These are phyloP conservation scores for Larimichthys crocea DNA, from an alignment of 2,113 vertebrate species.

Conservation along the genomic window DNA sequence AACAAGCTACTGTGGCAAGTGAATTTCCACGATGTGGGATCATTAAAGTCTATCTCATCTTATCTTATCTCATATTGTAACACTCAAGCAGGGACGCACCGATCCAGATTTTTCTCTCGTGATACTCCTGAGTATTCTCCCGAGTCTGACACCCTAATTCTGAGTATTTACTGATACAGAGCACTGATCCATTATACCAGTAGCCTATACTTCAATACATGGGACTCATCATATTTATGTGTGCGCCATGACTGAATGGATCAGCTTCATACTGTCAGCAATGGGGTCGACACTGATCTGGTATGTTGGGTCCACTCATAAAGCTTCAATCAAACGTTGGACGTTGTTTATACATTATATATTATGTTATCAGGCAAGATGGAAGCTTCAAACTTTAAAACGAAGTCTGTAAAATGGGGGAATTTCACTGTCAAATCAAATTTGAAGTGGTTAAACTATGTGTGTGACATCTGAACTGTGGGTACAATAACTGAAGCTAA, in stretches of 20 bases:
- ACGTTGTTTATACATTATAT: neutral
- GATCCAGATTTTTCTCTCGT: neutral
- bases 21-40: no score
- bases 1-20: no score
- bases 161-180: neutral
- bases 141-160: neutral
- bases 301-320: neutral
- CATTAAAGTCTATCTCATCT: no score
- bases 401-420: neutral
- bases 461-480: conserved; percentile 32
- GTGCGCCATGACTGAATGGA: neutral
- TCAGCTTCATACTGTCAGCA: neutral
- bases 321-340: neutral
- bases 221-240: neutral
- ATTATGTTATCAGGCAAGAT: neutral
- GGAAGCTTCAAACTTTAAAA: neutral
- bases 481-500: conserved; percentile 36
- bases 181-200: neutral
- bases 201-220: neutral
- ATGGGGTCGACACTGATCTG: accelerated
- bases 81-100: neutral
- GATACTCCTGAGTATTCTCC: no score
- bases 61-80: neutral
- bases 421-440: conserved; percentile 1
- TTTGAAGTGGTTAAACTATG: neutral